These are phyloP conservation scores for Mamestra brassicae DNA, from an alignment of 2,888 invertebrate species.

Conservation along the genomic window DNA sequence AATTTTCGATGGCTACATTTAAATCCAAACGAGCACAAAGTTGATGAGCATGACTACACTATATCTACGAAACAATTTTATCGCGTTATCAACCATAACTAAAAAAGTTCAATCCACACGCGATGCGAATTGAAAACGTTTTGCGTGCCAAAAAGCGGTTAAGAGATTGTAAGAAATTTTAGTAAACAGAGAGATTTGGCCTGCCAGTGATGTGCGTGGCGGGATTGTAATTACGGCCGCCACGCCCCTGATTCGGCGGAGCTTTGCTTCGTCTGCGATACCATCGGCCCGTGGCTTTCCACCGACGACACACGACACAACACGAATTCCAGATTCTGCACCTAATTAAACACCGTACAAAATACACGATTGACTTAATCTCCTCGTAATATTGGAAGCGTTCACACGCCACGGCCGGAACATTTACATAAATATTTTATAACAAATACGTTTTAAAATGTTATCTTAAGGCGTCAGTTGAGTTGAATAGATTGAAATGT, in stretches of 20 bases:
- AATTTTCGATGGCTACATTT: constrained; percentile 70
- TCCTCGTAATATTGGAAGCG: constrained; percentile 62
- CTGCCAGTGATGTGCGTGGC: constrained; percentile 77
- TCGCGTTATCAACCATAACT: constrained; percentile 78
- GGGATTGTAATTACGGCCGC: constrained; percentile 83
- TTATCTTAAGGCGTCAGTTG: constrained; percentile 73
- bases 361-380: constrained; percentile 71
- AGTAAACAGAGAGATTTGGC: constrained; percentile 83
- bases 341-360: constrained; percentile 82
- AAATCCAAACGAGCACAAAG: constrained; percentile 73
- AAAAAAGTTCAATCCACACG: constrained; percentile 85
- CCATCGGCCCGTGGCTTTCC: constrained; percentile 78
- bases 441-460: constrained; percentile 87
- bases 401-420: constrained; percentile 79
- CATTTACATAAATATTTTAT: constrained; percentile 78
- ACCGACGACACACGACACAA: constrained; percentile 73
- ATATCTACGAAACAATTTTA: constrained; percentile 74
- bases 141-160: constrained; percentile 88
- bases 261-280: constrained; percentile 80
- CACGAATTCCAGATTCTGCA: constrained; percentile 79
- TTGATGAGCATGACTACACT: constrained; percentile 71
- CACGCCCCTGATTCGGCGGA: constrained; percentile 82
- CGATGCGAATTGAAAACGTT: constrained; percentile 79
- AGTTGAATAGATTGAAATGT: constrained; percentile 76
- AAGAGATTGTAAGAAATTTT: constrained; percentile 82